Percentiles rank a stretch among this genome's conserved stretches.
Evolutionary conservation across 1,140 invertebrate genomes (phyloP).

Genomic region (Drosophila mauritiana): DNA sequence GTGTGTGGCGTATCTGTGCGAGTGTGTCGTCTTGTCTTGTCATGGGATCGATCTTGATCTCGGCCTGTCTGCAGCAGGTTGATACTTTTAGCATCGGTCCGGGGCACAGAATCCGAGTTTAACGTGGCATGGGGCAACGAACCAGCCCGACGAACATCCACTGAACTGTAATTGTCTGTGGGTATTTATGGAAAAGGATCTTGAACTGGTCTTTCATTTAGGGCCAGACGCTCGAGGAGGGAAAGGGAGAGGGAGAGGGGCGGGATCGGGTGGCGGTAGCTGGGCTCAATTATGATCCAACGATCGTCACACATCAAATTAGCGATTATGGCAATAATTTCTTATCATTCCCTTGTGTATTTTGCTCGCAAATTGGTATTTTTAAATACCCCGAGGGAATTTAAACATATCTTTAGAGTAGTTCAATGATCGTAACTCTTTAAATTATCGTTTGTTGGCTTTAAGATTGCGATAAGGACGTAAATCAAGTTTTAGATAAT

Average conservation of each 20-base stretch:
- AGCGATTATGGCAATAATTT: constrained; percentile 37
- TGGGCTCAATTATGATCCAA: constrained; percentile 38
- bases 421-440: neutral
- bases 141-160: constrained; percentile 51
- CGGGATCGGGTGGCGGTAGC: neutral
- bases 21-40: constrained; percentile 50
- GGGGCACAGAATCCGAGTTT: constrained; percentile 45
- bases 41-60: constrained; percentile 71
- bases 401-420: neutral
- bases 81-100: constrained; percentile 58
- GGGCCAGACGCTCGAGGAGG: neutral
- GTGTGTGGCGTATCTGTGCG: constrained; percentile 18
- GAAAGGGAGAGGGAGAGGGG: neutral
- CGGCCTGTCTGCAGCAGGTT: constrained; percentile 69
- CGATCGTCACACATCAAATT: constrained; percentile 39
- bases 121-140: constrained; percentile 77
- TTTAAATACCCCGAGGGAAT: neutral
- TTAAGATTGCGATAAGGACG: too few species aligned
- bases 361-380: constrained; percentile 7
- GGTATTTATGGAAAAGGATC: constrained; percentile 58
- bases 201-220: constrained; percentile 35
- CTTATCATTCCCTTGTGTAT: constrained; percentile 21
- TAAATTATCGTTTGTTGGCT: neutral
- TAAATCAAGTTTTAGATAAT: too few species aligned
- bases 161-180: constrained; percentile 61